phyloP scores from a whole-genome alignment of 2,797 vertebrate species.

The Diplodus puntazzo region DNA sequence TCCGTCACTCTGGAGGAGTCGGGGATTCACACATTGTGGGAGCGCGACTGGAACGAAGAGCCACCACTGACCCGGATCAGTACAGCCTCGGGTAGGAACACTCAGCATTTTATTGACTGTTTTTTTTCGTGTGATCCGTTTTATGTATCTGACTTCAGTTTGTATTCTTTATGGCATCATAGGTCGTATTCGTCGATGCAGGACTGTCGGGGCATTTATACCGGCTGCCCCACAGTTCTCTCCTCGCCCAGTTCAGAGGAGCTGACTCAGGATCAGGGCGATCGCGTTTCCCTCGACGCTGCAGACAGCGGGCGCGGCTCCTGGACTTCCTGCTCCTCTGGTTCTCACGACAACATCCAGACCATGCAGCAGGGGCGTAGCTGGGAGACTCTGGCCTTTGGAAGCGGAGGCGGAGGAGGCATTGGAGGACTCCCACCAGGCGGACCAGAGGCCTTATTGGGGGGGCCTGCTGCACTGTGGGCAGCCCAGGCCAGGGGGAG shows the following conservation, averaged over 20 bases:
- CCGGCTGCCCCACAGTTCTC: constrained; percentile 89
- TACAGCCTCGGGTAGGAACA: constrained; percentile 93
- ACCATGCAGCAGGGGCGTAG: constrained; percentile 97
- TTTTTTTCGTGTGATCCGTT: rapidly evolving
- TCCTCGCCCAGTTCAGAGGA: constrained; percentile 98
- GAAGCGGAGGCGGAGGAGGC: constrained; percentile 85
- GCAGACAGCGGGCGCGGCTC: constrained; percentile 98
- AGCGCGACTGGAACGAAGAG: constrained; percentile 91
- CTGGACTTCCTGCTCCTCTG: constrained; percentile 99
- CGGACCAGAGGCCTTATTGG: constrained; percentile 72
- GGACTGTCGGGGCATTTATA: constrained; percentile 93
- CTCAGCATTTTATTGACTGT: no score
- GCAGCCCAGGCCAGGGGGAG: constrained; percentile 94
- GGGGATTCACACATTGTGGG: constrained; percentile 89
- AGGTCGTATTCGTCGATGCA: constrained; percentile 94
- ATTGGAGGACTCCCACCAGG: constrained; percentile 70
- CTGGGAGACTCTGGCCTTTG: constrained; percentile 95
- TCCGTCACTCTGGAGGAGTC: constrained; percentile 92
- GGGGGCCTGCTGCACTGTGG: constrained; percentile 84
- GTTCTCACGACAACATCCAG: constrained; percentile 98
- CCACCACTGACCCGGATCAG: constrained; percentile 93
- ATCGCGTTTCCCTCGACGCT: constrained; percentile 95
- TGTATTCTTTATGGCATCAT: rapidly evolving
- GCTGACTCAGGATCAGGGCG: constrained; percentile 96
- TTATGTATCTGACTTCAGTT: background rate